These are phyloP conservation scores for Hetaerina americana DNA, from an alignment of 1,140 invertebrate species.

Conservation along the genomic window DNA sequence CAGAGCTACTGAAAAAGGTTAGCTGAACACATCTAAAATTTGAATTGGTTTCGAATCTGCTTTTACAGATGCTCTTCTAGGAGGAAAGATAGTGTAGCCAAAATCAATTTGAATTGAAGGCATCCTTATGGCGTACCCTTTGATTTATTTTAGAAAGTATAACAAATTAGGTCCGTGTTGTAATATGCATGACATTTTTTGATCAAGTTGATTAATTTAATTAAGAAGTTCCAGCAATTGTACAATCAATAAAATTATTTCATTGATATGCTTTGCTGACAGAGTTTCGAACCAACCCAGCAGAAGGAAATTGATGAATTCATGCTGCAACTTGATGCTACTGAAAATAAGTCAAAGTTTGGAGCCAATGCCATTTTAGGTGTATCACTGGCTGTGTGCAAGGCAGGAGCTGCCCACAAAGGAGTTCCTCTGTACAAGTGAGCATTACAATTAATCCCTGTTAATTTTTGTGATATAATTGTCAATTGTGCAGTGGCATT, in stretches of 20 bases:
- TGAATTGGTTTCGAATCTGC: neutral
- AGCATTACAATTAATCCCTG: constrained; percentile 7
- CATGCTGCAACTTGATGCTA: constrained; percentile 86
- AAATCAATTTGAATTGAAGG: no score
- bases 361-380: constrained; percentile 97
- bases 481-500: neutral
- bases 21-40: constrained; percentile 14
- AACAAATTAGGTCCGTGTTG: no score
- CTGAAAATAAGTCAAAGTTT: constrained; percentile 89
- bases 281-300: constrained; percentile 72
- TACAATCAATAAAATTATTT: no score
- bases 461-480: neutral
- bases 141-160: no score
- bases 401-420: constrained; percentile 93
- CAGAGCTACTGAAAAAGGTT: constrained; percentile 64
- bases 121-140: no score
- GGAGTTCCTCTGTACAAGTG: constrained; percentile 69
- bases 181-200: no score
- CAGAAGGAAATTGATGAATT: constrained; percentile 90
- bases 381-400: constrained; percentile 89
- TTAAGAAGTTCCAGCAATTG: no score
- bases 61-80: no score
- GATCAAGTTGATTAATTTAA: no score
- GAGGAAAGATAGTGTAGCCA: no score
- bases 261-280: constrained; percentile 20